Evolutionary conservation across 2,797 vertebrate species (phyloP).

Genomic region (Menidia menidia): DNA sequence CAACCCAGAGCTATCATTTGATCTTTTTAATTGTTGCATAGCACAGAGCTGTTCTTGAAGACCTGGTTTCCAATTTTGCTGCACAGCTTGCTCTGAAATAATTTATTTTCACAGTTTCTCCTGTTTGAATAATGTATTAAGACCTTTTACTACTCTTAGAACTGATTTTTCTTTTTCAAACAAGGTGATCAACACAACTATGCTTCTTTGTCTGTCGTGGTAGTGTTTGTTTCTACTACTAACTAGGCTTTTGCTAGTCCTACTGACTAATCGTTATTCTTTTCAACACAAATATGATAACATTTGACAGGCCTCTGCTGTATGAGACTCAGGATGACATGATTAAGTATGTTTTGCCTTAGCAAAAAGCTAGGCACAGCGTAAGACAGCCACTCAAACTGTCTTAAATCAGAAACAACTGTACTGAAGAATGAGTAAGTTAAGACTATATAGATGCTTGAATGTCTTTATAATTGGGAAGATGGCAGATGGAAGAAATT

Average conservation of each 20-base stretch:
- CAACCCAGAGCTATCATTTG: neutral
- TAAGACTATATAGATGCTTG: slow-evolving; percentile 36
- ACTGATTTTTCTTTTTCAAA: slow-evolving; percentile 20
- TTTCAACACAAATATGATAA: slow-evolving; percentile 32
- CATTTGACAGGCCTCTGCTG: slow-evolving; percentile 8
- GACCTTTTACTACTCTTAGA: neutral
- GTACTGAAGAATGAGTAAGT: slow-evolving; percentile 38
- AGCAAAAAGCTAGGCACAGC: neutral
- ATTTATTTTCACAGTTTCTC: slow-evolving; percentile 6
- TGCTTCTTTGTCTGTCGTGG: slow-evolving; percentile 34
- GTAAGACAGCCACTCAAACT: slow-evolving; percentile 13
- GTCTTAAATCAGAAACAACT: slow-evolving; percentile 19
- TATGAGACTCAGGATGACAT: slow-evolving; percentile 12
- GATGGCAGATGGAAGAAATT: slow-evolving; percentile 48
- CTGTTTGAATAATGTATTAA: slow-evolving; percentile 2
- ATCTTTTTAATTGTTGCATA: neutral
- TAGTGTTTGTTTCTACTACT: too few relatives aligned
- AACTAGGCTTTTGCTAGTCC: too few relatives aligned
- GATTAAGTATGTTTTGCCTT: slow-evolving; percentile 9
- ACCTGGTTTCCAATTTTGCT: slow-evolving; percentile 7
- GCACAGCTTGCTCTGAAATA: neutral
- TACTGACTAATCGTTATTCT: slow-evolving; percentile 32
- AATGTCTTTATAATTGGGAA: slow-evolving; percentile 36
- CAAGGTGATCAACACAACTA: slow-evolving; percentile 17
- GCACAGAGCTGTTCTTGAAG: neutral